A percentile compares a stretch with the other conserved stretches of the same genome.
phyloP scores from a whole-genome alignment of 2,113 vertebrate genomes.

The Fulmarus glacialis region DNA sequence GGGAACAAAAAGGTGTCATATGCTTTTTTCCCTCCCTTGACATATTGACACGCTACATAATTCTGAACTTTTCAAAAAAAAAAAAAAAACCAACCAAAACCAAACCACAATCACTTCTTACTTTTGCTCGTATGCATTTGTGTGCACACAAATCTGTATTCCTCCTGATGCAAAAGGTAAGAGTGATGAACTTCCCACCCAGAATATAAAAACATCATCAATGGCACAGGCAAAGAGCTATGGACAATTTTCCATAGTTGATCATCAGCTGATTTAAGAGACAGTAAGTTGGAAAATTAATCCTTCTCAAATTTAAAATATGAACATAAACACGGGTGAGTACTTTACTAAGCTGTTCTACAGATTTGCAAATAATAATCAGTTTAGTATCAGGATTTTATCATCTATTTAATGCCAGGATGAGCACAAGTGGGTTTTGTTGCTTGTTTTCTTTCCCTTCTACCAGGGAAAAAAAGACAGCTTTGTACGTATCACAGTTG shows the following conservation, averaged over 20 bases:
- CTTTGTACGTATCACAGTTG: neutral
- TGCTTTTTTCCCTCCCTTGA: neutral
- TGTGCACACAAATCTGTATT: fast-evolving
- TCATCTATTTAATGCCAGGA: neutral
- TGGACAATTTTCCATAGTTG: neutral
- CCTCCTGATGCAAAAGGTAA: neutral
- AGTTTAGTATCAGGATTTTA: neutral
- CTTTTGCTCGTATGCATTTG: neutral
- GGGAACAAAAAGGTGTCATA: neutral
- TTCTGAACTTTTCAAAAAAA: too few relatives aligned
- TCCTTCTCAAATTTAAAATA: neutral
- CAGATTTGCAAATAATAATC: neutral
- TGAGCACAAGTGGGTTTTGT: neutral
- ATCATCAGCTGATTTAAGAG: slow-evolving; percentile 12
- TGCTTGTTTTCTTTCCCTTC: neutral
- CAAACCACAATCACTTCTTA: neutral
- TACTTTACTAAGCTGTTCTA: neutral
- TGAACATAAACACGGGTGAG: neutral
- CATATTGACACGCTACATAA: neutral
- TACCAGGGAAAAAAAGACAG: neutral
- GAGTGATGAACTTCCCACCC: neutral
- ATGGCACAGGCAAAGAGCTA: neutral
- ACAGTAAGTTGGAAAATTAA: slow-evolving; percentile 28
- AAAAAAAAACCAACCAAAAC: too few relatives aligned
- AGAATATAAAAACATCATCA: neutral